Conservation (phyloP, 2,797 vertebrate genomes). For the Morus bassanus region DNA sequence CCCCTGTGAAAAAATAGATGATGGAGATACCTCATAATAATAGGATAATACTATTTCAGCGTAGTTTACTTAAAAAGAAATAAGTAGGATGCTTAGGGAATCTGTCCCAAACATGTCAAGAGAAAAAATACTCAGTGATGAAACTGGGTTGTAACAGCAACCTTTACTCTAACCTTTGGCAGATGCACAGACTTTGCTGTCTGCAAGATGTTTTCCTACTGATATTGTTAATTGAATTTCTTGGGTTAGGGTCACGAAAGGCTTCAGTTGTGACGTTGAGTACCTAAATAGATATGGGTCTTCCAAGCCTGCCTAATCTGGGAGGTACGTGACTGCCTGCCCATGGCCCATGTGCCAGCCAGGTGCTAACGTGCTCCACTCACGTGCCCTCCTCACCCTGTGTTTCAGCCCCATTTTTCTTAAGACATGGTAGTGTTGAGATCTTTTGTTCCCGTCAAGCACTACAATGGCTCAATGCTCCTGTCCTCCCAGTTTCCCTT, state of each 20-base stretch:
- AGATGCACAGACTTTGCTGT: neutral
- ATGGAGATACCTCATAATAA: neutral
- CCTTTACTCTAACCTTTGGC: neutral
- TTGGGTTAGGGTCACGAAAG: neutral
- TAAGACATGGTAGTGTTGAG: rapidly evolving
- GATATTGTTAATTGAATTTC: neutral
- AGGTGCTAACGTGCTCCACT: too few relatives aligned
- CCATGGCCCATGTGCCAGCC: neutral
- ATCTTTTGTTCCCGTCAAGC: neutral
- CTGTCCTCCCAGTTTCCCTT: neutral
- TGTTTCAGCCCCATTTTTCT: neutral
- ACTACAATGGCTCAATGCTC: neutral
- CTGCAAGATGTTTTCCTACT: neutral
- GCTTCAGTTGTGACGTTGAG: neutral
- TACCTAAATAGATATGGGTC: neutral
- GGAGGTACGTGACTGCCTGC: neutral
- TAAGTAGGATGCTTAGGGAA: neutral
- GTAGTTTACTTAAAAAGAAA: neutral
- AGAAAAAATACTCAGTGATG: neutral
- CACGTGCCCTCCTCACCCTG: rapidly evolving
- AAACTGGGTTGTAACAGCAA: neutral
- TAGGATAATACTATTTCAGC: neutral
- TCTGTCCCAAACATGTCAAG: neutral
- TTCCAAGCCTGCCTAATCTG: neutral
- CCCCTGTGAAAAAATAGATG: neutral